Evolutionary conservation across 2,888 invertebrate genomes (phyloP), one percentile per base, ranked within the genome.

Genomic region (Lasioglossum zephyrum): DNA sequence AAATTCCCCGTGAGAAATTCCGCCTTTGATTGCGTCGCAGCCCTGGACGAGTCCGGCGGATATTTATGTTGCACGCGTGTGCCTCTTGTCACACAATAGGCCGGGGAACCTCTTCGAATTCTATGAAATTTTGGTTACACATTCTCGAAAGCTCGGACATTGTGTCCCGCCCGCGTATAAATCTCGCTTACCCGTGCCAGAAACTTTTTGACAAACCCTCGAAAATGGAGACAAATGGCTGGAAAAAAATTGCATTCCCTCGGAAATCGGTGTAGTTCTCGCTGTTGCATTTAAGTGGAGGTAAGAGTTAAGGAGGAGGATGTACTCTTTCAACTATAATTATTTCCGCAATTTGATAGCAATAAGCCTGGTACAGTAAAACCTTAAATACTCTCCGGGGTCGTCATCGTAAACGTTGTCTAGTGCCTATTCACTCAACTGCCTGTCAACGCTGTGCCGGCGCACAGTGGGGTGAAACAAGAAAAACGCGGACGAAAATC

Each of bases 1-100:
- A 78, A 87, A 86, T 86, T 86, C 86, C 75, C 77, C 66, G 87
- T 77, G 86, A 87, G 82, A 83, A 80, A 87, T 80, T 80, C 75
- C 76, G 69, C 53, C 70, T 86, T 80, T 87, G 77, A 87, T 87
- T 86, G 82, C 86, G 82, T 80, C 82, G 75, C 70, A 31, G 78
- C 44, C 16, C 41, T 57, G 57, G 39, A 47, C 60, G 22, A 69
- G 57, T 73, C 44, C 18, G 63, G 70, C 73, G 69, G 86, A 86
- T 86, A 85, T 63, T 31, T 86, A 85, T 77, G 70, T 60, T 73
- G 69, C 75, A 57, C 77, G 79, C 86, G 86, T 79, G 79, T 73
- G 75, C 44, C 77, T 57, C 57, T 57, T 57, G 57, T 57, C 57
- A 1, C 57, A 57, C 57, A 57, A 57, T 57, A 57, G 57, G 4